Percentiles rank a stretch among this genome's conserved stretches.
Evolutionary conservation across 2,797 vertebrate species (phyloP).

Genomic region (Characodon lateralis): DNA sequence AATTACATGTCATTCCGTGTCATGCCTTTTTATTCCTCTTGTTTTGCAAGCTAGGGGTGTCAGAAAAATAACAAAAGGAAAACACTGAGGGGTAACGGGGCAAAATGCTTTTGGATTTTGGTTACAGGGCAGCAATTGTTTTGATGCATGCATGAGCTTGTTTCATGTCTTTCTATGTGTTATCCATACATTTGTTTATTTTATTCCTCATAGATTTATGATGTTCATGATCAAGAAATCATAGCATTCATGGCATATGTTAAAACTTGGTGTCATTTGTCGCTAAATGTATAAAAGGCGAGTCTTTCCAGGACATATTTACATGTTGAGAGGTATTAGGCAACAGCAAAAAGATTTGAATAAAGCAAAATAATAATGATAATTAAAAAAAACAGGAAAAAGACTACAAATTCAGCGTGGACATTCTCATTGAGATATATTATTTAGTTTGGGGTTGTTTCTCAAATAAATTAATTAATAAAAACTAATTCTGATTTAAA

Average conservation of each 20-base stretch:
- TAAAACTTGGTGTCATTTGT: background rate
- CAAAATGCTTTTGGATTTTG: conserved; percentile 38
- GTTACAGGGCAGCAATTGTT: conserved; percentile 9
- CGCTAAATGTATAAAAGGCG: background rate
- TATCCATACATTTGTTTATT: background rate
- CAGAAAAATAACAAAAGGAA: conserved; percentile 21
- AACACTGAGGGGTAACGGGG: conserved; percentile 5
- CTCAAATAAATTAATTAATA: background rate
- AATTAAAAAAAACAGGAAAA: background rate
- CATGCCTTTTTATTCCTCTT: conserved; percentile 55
- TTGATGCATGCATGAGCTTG: background rate
- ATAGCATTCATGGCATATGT: background rate
- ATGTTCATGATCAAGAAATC: background rate
- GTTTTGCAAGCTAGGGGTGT: conserved; percentile 31
- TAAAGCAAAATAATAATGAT: too few species aligned
- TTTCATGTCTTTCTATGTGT: background rate
- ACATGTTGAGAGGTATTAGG: background rate
- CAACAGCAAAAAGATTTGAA: background rate
- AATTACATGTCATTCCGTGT: conserved; percentile 60
- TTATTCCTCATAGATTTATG: background rate
- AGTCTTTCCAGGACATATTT: background rate
- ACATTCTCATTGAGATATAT: background rate
- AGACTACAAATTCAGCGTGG: background rate
- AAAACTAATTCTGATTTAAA: background rate
- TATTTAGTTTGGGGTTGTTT: background rate